phyloP scores from a whole-genome alignment of 2,888 invertebrate species.

The Xanthostigma xanthostigma region DNA sequence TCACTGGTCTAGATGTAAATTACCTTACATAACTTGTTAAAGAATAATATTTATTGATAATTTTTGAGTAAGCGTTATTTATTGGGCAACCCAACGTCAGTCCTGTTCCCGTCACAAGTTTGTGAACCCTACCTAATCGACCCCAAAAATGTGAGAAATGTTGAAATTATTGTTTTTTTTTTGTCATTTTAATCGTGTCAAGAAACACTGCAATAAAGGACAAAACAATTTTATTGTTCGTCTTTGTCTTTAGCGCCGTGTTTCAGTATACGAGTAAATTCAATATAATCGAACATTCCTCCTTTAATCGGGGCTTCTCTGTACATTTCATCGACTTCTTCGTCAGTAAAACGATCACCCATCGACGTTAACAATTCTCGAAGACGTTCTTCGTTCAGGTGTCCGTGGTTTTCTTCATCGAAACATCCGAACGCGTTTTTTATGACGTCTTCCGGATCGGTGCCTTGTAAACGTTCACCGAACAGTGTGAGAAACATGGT shows the following conservation, averaged over 20 bases:
- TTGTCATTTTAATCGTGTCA: too few relatives aligned
- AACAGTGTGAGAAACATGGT: conserved; percentile 99
- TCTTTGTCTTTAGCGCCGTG: conserved; percentile 99
- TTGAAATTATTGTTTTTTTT: too few relatives aligned
- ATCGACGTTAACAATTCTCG: conserved; percentile 91
- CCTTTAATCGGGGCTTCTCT: conserved; percentile 95
- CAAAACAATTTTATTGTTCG: conserved; percentile 49
- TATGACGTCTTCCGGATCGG: conserved; percentile 97
- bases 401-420: conserved; percentile 90
- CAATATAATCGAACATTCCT: conserved; percentile 90
- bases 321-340: conserved; percentile 98
- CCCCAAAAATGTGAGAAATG: too few relatives aligned
- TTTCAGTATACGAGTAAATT: conserved; percentile 96
- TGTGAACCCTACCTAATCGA: too few relatives aligned
- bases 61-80: too few relatives aligned
- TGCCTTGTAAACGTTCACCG: conserved; percentile 95
- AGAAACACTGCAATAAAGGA: too few relatives aligned
- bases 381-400: conserved; percentile 85
- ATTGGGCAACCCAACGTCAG: too few relatives aligned
- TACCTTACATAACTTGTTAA: too few relatives aligned
- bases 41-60: too few relatives aligned
- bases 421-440: conserved; percentile 99
- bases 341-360: conserved; percentile 94
- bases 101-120: too few relatives aligned
- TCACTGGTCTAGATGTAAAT: too few relatives aligned